Evolutionary conservation across 2,113 vertebrate species (phyloP).

Genomic region (Lophochroa leadbeateri): DNA sequence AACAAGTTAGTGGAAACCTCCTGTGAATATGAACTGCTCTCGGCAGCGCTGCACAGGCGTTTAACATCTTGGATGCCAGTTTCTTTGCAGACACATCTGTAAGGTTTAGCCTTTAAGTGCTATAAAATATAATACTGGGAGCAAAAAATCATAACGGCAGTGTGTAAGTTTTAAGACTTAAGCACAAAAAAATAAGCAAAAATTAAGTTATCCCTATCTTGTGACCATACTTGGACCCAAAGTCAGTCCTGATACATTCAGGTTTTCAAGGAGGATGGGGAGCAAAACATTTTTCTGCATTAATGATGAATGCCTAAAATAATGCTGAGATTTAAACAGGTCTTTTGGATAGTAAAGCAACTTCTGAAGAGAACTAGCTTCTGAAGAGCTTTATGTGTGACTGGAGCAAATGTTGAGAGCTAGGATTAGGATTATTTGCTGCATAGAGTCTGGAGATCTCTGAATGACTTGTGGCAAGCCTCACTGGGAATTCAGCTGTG

Average conservation of each 20-base stretch:
- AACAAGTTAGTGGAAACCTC: conserved; percentile 64
- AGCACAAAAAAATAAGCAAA: neutral
- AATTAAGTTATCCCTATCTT: neutral
- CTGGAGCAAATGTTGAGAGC: neutral
- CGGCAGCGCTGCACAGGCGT: neutral
- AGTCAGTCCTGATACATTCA: neutral
- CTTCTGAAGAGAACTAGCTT: neutral
- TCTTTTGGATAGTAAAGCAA: neutral
- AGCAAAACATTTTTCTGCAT: neutral
- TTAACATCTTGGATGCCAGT: conserved; percentile 49
- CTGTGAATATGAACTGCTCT: conserved; percentile 43
- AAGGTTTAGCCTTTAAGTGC: conserved; percentile 49
- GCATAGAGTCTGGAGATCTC: neutral
- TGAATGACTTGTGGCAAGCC: neutral
- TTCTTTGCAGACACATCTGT: conserved; percentile 2
- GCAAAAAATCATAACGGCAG: neutral
- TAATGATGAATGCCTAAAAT: neutral
- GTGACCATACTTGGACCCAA: neutral
- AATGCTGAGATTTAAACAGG: neutral
- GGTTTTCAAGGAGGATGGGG: neutral
- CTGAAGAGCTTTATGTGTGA: neutral
- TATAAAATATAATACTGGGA: conserved; percentile 31
- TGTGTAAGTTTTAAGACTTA: neutral
- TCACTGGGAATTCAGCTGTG: neutral
- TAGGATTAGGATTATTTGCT: neutral